These are phyloP conservation scores for Salvelinus alpinus DNA, from an alignment of 2,113 vertebrate species.

Conservation along the genomic window DNA sequence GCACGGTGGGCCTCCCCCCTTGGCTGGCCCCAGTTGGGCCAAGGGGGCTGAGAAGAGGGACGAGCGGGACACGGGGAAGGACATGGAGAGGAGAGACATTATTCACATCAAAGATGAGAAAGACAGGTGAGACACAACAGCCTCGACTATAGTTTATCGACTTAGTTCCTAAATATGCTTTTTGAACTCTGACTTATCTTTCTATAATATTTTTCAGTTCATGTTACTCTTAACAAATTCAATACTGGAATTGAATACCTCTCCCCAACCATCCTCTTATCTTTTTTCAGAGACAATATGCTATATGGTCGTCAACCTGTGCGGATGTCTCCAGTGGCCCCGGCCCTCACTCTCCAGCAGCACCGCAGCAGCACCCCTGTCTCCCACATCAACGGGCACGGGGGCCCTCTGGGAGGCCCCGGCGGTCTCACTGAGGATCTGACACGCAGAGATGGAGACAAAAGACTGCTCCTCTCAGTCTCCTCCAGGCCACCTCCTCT, in stretches of 20 bases:
- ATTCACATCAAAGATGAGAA: conserved; percentile 86
- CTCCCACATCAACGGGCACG: conserved; percentile 73
- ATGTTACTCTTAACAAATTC: no score
- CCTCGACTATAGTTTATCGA: no score
- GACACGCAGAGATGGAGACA: conserved; percentile 70
- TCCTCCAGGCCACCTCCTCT: conserved; percentile 61
- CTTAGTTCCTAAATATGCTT: no score
- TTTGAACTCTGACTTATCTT: no score
- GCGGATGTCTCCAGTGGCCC: conserved; percentile 81
- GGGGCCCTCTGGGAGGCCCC: conserved; percentile 42
- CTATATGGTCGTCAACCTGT: conserved; percentile 81
- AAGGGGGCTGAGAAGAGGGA: conserved; percentile 74
- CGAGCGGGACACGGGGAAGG: conserved; percentile 74
- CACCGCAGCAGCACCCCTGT: conserved; percentile 69
- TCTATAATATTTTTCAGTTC: no score
- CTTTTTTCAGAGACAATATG: conserved; percentile 69
- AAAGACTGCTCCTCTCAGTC: conserved; percentile 49
- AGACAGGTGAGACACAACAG: conserved; percentile 69
- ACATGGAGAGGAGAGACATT: conserved; percentile 75
- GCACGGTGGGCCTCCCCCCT: conserved; percentile 81
- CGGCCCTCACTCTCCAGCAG: conserved; percentile 61
- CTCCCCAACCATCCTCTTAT: background rate
- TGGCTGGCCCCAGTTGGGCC: conserved; percentile 81
- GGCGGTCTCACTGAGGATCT: conserved; percentile 64
- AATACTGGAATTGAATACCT: background rate